These are phyloP conservation scores for Melieria crassipennis DNA, from an alignment of 2,888 invertebrate species.

Conservation along the genomic window DNA sequence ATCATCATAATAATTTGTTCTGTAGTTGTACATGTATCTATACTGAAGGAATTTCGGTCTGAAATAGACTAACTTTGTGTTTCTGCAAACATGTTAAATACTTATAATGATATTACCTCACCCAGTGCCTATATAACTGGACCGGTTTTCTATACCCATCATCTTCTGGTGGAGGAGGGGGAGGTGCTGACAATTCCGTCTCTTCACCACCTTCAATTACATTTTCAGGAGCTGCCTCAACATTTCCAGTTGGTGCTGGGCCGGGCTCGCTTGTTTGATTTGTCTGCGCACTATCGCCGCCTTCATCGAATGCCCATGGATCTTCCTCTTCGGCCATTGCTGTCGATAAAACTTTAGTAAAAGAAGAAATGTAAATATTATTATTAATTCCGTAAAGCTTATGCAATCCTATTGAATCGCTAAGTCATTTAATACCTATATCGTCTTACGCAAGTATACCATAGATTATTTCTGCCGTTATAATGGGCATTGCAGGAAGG, in stretches of 20 bases:
- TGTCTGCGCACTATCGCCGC: conserved; percentile 44
- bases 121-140: conserved; percentile 82
- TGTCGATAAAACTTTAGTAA: conserved; percentile 13
- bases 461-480: too few species aligned
- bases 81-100: background rate
- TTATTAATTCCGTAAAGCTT: background rate
- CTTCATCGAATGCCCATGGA: conserved; percentile 70
- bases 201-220: conserved; percentile 52
- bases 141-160: conserved; percentile 75
- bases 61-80: conserved; percentile 48
- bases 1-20: conserved; percentile 87
- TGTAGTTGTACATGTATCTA: conserved; percentile 84
- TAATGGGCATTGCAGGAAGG: too few species aligned
- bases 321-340: conserved; percentile 68
- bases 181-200: conserved; percentile 66
- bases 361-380: background rate
- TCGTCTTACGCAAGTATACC: too few species aligned
- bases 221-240: conserved; percentile 54
- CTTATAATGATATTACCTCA: conserved; percentile 68
- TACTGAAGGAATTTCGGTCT: conserved; percentile 85
- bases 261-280: background rate
- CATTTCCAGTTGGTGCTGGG: conserved; percentile 36
- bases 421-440: too few species aligned
- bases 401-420: background rate
- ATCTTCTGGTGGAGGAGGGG: conserved; percentile 66